Percentiles rank a stretch among this genome's conserved stretches.
Conservation (phyloP, 1,140 invertebrate species). For the Drosophila sulfurigaster region DNA sequence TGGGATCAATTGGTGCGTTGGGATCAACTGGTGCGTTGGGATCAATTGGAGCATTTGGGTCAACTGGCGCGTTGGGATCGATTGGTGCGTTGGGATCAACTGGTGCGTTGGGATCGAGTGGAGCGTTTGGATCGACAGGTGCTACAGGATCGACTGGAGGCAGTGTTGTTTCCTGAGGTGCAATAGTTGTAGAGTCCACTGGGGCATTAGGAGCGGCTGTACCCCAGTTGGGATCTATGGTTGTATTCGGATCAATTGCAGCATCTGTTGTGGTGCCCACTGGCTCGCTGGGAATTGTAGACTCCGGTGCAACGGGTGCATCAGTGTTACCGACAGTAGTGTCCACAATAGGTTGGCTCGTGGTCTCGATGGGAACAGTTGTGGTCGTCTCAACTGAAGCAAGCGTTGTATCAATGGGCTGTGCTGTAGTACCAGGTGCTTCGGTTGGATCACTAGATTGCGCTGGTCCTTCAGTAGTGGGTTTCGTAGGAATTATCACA, state of each 20-base stretch:
- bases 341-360: slow-evolving; percentile 5
- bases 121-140: slow-evolving; percentile 8
- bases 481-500: slow-evolving; percentile 4
- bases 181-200: slow-evolving; percentile 4
- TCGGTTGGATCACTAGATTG: slow-evolving; percentile 7
- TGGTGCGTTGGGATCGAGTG: slow-evolving; percentile 29
- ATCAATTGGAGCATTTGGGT: slow-evolving; percentile 21
- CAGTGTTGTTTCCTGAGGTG: slow-evolving; percentile 9
- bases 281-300: slow-evolving; percentile 25
- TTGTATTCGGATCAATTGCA: slow-evolving; percentile 13
- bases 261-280: not conserved
- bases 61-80: slow-evolving; percentile 15
- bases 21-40: slow-evolving; percentile 33
- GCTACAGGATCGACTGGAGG: slow-evolving; percentile 23
- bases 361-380: slow-evolving; percentile 20
- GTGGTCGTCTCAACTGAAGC: slow-evolving; percentile 6
- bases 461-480: slow-evolving; percentile 28
- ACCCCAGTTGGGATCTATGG: slow-evolving; percentile 16
- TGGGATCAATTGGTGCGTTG: slow-evolving; percentile 28
- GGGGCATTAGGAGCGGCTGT: slow-evolving; percentile 12
- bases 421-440: slow-evolving; percentile 8
- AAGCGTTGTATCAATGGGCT: slow-evolving; percentile 27
- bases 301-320: not conserved
- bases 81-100: slow-evolving; percentile 24
- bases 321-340: slow-evolving; percentile 4